Evolutionary conservation across 37 sponge, comb jelly and placozoan genomes (phyloP).

Genomic region (Crambe crambe): DNA sequence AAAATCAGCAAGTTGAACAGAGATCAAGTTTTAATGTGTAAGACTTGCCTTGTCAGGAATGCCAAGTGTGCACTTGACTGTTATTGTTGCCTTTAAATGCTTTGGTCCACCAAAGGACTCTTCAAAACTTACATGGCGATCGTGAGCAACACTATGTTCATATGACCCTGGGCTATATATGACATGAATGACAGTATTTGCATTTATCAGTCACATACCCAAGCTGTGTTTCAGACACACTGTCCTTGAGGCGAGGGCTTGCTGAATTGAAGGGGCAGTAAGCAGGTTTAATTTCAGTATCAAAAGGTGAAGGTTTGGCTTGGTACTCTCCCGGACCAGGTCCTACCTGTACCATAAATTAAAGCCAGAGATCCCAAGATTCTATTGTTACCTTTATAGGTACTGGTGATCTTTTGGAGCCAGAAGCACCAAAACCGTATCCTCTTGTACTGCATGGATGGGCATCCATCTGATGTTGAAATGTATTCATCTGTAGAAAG

Average conservation of each 20-base stretch:
- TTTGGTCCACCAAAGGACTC: constrained; percentile 60
- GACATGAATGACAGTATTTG: neutral
- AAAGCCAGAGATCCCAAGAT: too few relatives aligned
- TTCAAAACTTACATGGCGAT: constrained; percentile 25
- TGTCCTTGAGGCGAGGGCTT: neutral
- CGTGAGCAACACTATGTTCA: constrained; percentile 31
- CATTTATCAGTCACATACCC: neutral
- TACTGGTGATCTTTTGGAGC: neutral
- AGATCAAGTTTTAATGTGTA: neutral
- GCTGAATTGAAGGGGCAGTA: neutral
- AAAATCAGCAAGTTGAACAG: neutral
- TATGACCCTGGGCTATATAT: constrained; percentile 51
- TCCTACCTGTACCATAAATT: too few relatives aligned
- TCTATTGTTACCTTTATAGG: too few relatives aligned
- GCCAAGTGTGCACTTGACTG: constrained; percentile 70
- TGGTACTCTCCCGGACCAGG: neutral
- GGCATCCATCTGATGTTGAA: constrained; percentile 35
- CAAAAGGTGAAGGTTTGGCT: neutral
- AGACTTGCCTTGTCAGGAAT: constrained; percentile 55
- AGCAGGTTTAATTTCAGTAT: neutral
- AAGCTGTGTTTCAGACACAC: too few relatives aligned
- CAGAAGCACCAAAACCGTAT: constrained; percentile 58
- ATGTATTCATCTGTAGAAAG: constrained; percentile 37
- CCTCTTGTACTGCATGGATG: constrained; percentile 44
- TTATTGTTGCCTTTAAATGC: constrained; percentile 24